phyloP scores from a whole-genome alignment of 2,797 vertebrate species.

The Cossypha polioptera region DNA sequence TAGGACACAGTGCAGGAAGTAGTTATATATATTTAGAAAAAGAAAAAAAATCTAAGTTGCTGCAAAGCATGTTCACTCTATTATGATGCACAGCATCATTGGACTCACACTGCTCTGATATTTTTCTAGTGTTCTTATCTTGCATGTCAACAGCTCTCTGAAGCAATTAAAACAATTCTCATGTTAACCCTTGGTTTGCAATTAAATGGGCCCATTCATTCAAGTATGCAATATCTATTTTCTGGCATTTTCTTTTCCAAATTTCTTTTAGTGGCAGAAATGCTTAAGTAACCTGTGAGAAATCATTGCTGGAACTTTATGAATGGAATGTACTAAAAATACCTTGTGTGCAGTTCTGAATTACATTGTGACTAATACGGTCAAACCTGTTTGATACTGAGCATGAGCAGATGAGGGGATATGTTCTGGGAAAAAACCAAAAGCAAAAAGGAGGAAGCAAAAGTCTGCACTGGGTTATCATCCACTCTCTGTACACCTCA shows the following conservation, averaged over 20 bases:
- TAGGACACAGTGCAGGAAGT: neutral
- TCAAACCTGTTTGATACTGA: slow-evolving; percentile 51
- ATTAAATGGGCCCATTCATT: slow-evolving; percentile 18
- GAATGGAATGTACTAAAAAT: slow-evolving; percentile 85
- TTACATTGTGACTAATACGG: slow-evolving; percentile 10
- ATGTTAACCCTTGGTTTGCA: neutral
- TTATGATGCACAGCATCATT: slow-evolving; percentile 41
- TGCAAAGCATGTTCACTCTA: neutral
- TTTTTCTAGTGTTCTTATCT: slow-evolving; percentile 27
- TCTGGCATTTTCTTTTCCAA: neutral
- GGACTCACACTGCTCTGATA: slow-evolving; percentile 6
- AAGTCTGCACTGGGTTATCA: slow-evolving; percentile 67
- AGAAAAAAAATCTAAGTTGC: neutral
- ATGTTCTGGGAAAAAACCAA: slow-evolving; percentile 29
- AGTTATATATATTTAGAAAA: neutral
- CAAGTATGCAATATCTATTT: slow-evolving; percentile 14
- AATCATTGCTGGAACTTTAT: slow-evolving; percentile 16
- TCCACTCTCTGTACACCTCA: slow-evolving; percentile 63
- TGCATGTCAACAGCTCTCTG: neutral
- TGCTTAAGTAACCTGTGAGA: slow-evolving; percentile 45
- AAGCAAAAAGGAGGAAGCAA: slow-evolving; percentile 48
- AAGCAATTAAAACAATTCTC: slow-evolving; percentile 32
- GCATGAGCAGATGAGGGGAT: slow-evolving; percentile 55
- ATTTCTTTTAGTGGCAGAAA: slow-evolving; percentile 41
- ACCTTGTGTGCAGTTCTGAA: slow-evolving; percentile 10